These are phyloP conservation scores for Leptinotarsa tumamoca DNA, from an alignment of 2,888 invertebrate species.

Conservation along the genomic window DNA sequence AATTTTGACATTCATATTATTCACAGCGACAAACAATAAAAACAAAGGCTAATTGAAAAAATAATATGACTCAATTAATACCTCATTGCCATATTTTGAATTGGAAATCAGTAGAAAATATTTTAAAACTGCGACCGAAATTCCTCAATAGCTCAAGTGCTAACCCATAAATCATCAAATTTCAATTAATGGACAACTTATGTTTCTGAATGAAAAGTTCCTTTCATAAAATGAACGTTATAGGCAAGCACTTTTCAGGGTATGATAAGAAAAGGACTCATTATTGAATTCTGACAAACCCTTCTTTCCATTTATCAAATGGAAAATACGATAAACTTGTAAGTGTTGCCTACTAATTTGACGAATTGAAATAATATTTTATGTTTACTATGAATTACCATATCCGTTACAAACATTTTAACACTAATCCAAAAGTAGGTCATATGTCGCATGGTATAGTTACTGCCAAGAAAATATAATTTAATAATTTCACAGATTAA, in stretches of 20 bases:
- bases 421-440: conserved; percentile 5
- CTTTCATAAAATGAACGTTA: background rate
- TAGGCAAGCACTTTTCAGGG: background rate
- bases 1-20: too few relatives aligned
- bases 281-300: background rate
- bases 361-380: conserved; percentile 1
- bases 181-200: background rate
- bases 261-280: background rate
- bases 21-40: too few relatives aligned
- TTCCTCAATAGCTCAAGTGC: background rate
- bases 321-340: background rate
- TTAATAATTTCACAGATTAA: too few relatives aligned
- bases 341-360: conserved; percentile 1
- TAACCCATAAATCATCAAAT: background rate
- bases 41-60: too few relatives aligned
- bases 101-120: background rate
- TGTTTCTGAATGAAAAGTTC: background rate
- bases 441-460: background rate
- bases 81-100: too few relatives aligned
- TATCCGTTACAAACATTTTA: conserved; percentile 13
- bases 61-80: too few relatives aligned
- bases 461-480: background rate
- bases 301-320: background rate
- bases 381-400: conserved; percentile 18
- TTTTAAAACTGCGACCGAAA: background rate